Conservation (phyloP, 2,113 vertebrate species). For the Hemicordylus capensis region DNA sequence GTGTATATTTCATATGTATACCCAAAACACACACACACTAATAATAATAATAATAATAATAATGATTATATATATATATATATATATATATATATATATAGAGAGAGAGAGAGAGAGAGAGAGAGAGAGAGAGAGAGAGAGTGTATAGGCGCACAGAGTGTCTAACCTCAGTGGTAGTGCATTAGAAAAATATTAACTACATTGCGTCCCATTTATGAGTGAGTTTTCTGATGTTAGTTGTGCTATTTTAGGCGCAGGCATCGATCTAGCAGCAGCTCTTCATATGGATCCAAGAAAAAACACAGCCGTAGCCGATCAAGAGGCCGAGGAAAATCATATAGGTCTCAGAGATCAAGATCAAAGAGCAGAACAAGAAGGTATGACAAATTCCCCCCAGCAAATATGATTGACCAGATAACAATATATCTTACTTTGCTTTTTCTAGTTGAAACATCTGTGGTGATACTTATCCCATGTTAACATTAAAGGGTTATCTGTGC, state of each 20-base stretch:
- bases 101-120: too few relatives aligned
- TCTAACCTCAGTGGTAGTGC: neutral
- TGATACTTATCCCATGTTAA: neutral
- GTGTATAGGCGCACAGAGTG: too few relatives aligned
- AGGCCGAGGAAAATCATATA: conserved; percentile 86
- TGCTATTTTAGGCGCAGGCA: conserved; percentile 81
- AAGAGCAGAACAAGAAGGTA: conserved; percentile 91
- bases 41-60: too few relatives aligned
- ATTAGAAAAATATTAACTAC: neutral
- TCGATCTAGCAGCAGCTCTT: conserved; percentile 93
- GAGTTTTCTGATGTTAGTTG: neutral
- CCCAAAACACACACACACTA: too few relatives aligned
- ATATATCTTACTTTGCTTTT: neutral
- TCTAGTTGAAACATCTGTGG: neutral
- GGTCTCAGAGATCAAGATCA: conserved; percentile 84
- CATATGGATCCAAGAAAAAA: conserved; percentile 88
- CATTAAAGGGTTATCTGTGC: neutral
- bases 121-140: too few relatives aligned
- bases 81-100: neutral
- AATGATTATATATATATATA: neutral
- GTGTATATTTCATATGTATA: too few relatives aligned
- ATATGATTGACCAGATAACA: neutral
- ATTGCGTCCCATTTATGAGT: neutral
- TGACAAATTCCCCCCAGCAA: neutral
- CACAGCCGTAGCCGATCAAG: conserved; percentile 86